These are phyloP conservation scores for Pyrrhia umbra DNA, from an alignment of 2,888 invertebrate species.

Conservation along the genomic window DNA sequence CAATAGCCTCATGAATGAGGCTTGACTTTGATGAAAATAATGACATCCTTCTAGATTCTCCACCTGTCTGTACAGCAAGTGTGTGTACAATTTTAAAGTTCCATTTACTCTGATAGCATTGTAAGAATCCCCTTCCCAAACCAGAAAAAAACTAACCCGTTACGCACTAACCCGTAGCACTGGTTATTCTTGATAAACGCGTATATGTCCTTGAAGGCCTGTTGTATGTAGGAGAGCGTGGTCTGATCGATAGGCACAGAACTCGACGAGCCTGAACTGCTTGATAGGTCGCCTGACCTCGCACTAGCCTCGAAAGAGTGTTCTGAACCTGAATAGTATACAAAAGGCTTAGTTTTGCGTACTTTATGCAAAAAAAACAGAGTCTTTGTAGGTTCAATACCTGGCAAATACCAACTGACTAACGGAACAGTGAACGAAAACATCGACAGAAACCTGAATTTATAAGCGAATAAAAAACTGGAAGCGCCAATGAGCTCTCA, in stretches of 20 bases:
- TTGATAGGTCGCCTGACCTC: slow-evolving; percentile 77
- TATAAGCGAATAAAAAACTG: no score
- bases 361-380: no score
- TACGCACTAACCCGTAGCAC: slow-evolving; percentile 78
- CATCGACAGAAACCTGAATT: no score
- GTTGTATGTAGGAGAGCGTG: slow-evolving; percentile 86
- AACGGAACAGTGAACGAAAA: no score
- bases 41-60: no score
- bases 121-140: neutral
- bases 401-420: no score
- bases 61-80: neutral
- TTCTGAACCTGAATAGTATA: slow-evolving; percentile 76
- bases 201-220: slow-evolving; percentile 86
- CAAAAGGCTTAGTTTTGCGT: neutral
- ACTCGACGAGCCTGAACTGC: slow-evolving; percentile 81
- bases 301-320: slow-evolving; percentile 83
- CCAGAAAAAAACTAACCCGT: slow-evolving; percentile 30
- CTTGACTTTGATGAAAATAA: no score
- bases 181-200: slow-evolving; percentile 87
- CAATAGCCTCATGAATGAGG: no score
- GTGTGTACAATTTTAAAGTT: neutral
- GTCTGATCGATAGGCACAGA: slow-evolving; percentile 86
- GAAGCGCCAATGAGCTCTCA: no score
- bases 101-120: neutral
- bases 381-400: no score